Conservation (phyloP, 2,113 vertebrate genomes). For the Fulica atra region DNA sequence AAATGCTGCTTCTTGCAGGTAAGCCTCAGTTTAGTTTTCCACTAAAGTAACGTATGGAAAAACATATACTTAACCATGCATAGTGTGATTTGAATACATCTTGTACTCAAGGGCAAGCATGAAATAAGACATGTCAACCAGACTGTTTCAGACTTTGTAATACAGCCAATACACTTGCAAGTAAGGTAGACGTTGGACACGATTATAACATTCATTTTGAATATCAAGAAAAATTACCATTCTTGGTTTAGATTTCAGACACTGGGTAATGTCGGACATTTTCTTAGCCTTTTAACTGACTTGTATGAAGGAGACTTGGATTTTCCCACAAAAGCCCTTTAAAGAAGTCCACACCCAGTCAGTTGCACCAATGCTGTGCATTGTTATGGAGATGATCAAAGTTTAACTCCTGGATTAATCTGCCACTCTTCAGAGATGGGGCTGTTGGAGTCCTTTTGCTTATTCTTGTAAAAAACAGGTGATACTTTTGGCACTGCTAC, state of each 20-base stretch:
- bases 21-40: constrained; percentile 25
- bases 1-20: constrained; percentile 12
- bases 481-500: constrained; percentile 5
- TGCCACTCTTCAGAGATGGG: background rate
- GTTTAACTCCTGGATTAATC: constrained; percentile 11
- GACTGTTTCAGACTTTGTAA: background rate
- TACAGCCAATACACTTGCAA: background rate
- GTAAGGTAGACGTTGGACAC: background rate
- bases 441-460: background rate
- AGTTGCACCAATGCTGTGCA: background rate
- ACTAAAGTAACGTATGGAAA: background rate
- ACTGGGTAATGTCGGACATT: background rate
- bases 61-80: background rate
- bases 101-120: background rate
- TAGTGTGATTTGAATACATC: background rate
- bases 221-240: background rate
- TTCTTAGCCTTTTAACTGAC: background rate
- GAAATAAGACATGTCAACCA: background rate
- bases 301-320: background rate
- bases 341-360: background rate
- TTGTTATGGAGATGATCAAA: background rate
- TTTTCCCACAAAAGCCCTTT: constrained; percentile 8
- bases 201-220: background rate
- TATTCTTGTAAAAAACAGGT: constrained; percentile 4
- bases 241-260: background rate